A percentile compares a stretch with the other conserved stretches of the same genome.
Evolutionary conservation across 2,797 vertebrate species (phyloP).

Genomic region (Antrozous pallidus): DNA sequence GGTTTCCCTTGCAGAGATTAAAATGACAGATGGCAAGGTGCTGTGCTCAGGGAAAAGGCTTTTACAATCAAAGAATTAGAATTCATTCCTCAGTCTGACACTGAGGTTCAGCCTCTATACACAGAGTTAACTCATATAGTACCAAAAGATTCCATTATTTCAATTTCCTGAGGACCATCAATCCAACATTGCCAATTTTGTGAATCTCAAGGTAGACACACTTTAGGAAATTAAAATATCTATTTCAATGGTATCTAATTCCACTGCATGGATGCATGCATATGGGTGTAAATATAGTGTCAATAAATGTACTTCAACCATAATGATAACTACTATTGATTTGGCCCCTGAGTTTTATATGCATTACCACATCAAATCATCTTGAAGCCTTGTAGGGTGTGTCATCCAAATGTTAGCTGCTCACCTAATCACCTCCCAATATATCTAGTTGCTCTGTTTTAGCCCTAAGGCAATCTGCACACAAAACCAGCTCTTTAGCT

Average conservation of each 20-base stretch:
- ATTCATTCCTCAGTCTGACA: conserved; percentile 54
- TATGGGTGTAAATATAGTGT: background rate
- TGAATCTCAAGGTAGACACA: conserved; percentile 33
- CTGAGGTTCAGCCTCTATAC: conserved; percentile 35
- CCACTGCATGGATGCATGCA: background rate
- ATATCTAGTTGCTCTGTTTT: background rate
- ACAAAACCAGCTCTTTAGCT: background rate
- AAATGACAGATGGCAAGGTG: conserved; percentile 68
- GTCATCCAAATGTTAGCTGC: background rate
- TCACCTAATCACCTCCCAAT: background rate
- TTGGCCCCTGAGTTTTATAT: background rate
- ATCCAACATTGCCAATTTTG: conserved; percentile 30
- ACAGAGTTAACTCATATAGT: conserved; percentile 31
- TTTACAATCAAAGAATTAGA: conserved; percentile 66
- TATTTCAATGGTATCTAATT: conserved; percentile 46
- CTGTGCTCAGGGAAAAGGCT: conserved; percentile 9
- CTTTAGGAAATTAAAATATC: conserved; percentile 56
- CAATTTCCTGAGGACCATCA: conserved; percentile 45
- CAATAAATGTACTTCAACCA: background rate
- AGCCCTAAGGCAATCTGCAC: background rate
- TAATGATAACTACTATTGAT: background rate
- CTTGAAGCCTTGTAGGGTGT: background rate
- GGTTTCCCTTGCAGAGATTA: conserved; percentile 68
- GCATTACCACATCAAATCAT: background rate
- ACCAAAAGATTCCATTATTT: conserved; percentile 55